Evolutionary conservation across 2,888 invertebrate species (phyloP), one percentile per base, ranked within the genome.

Genomic region (Ectemnius cavifrons): DNA sequence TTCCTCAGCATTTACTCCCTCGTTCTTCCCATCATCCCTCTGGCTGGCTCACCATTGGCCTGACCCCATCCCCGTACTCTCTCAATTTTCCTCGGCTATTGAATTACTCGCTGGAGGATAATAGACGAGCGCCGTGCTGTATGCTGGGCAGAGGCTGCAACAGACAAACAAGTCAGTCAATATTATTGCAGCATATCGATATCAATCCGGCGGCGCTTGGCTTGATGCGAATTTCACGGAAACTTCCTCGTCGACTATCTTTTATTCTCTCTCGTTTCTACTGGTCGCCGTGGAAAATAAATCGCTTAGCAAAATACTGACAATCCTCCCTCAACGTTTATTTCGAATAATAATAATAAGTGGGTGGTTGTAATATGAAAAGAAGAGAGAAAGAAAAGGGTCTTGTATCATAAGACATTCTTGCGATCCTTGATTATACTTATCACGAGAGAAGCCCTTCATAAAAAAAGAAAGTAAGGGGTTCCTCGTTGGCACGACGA

Each of bases 111-210:
- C 57, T 67, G 18, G 18, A 63, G 59, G 67, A 74, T 73, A 74
- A 79, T 72, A 70, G 61, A 46, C 58, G 64, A 20, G 16, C n/a
- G n/a, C 28, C 4, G 66, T 47, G 56, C n/a, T 37, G 37, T 37
- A 11, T 37, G 61, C 56, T 20, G 23, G 27, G 16, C 16, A 14
- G 45, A 6, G 66, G 52, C 71, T 75, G 56, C n/a, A 71, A 60
- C 61, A 61, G 60, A 60, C 75, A 73, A 78, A 68, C 52, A 78
- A 65, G 58, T 71, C 66, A 47, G 57, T 73, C 63, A 73, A 73
- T 59, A 73, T 73, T 62, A 65, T 28, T 52, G 18, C 28, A 56
- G 37, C 37, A 63, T 60, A 61, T 13, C 18, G 63, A 67, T 45
- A 67, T n/a, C 56, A 37, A 37, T 37, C 37, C 37, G 8, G 37